Evolutionary conservation across 2,113 vertebrate species (phyloP).

Genomic region (Pygathrix nemaeus): DNA sequence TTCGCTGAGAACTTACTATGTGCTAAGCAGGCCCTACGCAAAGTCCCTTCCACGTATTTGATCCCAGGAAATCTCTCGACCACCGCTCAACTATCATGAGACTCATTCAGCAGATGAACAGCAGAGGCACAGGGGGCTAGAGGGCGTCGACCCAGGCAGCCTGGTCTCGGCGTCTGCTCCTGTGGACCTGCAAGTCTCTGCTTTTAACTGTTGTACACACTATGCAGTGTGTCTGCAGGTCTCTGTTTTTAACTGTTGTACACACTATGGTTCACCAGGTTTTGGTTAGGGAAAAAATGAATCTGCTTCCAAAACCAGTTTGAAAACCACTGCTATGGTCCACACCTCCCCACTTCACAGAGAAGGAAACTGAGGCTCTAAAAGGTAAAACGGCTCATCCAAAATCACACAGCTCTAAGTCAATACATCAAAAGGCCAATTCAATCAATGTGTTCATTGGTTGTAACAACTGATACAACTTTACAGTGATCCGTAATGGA

Average conservation of each 20-base stretch:
- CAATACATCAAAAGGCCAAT: neutral
- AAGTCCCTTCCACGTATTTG: accelerated
- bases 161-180: neutral
- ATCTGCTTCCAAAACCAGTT: neutral
- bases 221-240: no score
- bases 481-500: neutral
- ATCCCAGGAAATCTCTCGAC: neutral
- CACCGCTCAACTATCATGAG: neutral
- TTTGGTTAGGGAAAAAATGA: neutral
- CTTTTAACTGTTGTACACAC: accelerated
- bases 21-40: no score
- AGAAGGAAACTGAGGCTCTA: neutral
- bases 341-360: neutral
- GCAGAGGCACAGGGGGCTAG: neutral
- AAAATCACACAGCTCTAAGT: neutral
- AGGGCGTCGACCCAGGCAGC: accelerated
- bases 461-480: neutral
- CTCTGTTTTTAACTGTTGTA: neutral
- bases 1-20: accelerated
- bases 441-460: accelerated
- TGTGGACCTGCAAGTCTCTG: neutral
- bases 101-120: neutral
- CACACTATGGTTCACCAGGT: neutral
- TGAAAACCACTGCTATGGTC: neutral
- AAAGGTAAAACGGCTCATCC: accelerated